Conservation (phyloP, 2,888 invertebrate genomes). For the Drosophila limbata region DNA sequence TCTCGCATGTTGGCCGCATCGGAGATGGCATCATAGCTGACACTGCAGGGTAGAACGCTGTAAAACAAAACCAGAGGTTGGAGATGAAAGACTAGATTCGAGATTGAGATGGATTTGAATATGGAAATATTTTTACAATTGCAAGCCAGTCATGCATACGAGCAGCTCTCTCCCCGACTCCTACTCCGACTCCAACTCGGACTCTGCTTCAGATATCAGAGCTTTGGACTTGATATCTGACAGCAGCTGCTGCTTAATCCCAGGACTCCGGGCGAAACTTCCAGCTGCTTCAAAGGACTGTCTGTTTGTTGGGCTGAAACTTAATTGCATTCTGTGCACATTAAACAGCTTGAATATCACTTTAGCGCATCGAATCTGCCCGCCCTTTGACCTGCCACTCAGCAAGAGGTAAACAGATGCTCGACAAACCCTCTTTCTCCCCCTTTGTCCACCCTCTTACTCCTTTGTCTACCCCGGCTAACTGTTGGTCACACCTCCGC, state of each 20-base stretch:
- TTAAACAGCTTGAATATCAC: conserved; percentile 68
- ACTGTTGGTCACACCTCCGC: conserved; percentile 45
- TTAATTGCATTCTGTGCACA: conserved; percentile 66
- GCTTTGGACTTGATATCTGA: conserved; percentile 5
- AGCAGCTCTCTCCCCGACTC: conserved; percentile 2
- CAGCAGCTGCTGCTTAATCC: conserved; percentile 27
- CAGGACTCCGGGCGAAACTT: not conserved
- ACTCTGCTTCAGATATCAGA: conserved; percentile 6
- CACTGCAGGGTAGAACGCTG: conserved; percentile 89
- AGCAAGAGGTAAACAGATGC: conserved; percentile 32
- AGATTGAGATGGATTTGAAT: conserved; percentile 35
- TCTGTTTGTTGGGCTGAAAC: conserved; percentile 12
- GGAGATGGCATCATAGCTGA: conserved; percentile 85
- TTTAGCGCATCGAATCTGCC: conserved; percentile 36
- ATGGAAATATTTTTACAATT: conserved; percentile 30
- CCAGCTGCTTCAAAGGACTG: not conserved
- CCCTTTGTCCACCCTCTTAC: conserved; percentile 4
- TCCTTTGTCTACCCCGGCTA: conserved; percentile 2
- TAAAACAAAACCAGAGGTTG: conserved; percentile 59
- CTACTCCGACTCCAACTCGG: conserved; percentile 4
- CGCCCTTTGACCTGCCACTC: conserved; percentile 22
- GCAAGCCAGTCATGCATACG: conserved; percentile 37
- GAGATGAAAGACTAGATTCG: conserved; percentile 11
- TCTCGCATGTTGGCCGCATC: conserved; percentile 76
- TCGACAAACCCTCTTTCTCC: conserved; percentile 1